A percentile compares a stretch with the other conserved stretches of the same genome.
Conservation (phyloP, 2,113 vertebrate species). For the Acrocephalus arundinaceus region DNA sequence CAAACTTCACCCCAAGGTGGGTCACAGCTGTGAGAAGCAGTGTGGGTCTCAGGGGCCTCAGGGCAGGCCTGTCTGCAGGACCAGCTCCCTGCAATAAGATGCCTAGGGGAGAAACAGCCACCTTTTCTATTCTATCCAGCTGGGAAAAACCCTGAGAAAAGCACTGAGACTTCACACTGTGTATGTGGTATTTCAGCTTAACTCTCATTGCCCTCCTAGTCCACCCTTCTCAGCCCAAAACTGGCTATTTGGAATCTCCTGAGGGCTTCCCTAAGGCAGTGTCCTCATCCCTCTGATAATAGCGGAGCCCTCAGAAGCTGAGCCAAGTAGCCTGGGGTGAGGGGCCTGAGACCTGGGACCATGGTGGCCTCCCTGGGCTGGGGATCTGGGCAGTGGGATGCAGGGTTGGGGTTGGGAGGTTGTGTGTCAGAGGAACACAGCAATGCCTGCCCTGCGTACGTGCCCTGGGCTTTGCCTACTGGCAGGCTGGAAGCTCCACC, state of each 20-base stretch:
- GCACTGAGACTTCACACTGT: neutral
- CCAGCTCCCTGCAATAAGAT: neutral
- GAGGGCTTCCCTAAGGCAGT: neutral
- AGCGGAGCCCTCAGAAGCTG: neutral
- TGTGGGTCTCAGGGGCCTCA: neutral
- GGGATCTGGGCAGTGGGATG: neutral
- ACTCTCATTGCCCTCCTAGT: neutral
- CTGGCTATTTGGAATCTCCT: neutral
- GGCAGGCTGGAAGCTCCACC: rapidly evolving
- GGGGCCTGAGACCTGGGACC: neutral
- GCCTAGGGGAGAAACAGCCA: neutral
- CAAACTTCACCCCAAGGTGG: constrained; percentile 92
- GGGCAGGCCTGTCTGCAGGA: neutral
- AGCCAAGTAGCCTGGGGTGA: neutral
- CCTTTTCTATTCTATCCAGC: neutral
- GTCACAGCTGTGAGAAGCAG: neutral
- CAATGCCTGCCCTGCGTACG: rapidly evolving
- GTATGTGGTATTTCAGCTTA: neutral
- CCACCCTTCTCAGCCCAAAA: neutral
- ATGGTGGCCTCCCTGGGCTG: rapidly evolving
- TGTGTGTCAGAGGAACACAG: rapidly evolving
- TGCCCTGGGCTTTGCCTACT: neutral
- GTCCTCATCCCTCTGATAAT: neutral
- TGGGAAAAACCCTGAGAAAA: neutral
- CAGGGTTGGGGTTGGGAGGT: neutral